Evolutionary conservation across 2,113 vertebrate species (phyloP).

Genomic region (Holacanthus passer): DNA sequence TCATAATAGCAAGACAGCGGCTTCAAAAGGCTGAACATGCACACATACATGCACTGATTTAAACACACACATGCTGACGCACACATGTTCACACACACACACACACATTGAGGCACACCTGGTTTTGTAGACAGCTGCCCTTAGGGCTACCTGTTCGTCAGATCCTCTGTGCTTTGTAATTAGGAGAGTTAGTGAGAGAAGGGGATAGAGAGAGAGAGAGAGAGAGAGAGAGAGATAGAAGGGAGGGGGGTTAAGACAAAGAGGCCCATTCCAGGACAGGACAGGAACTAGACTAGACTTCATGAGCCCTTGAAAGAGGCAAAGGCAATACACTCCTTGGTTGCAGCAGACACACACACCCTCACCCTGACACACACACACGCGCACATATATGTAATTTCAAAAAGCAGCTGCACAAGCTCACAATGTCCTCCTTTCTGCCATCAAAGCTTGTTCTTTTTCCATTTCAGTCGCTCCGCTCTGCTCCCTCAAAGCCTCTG

Average conservation of each 20-base stretch:
- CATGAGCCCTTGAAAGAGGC: conserved; percentile 55
- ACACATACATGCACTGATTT: not conserved
- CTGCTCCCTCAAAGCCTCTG: conserved; percentile 36
- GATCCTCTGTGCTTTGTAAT: conserved; percentile 83
- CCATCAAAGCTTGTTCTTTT: conserved; percentile 43
- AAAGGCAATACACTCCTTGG: conserved; percentile 30
- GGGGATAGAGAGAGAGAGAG: conserved; percentile 13
- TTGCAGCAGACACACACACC: not conserved
- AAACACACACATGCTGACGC: conserved; percentile 37
- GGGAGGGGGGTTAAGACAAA: conserved; percentile 62
- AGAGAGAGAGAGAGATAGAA: conserved; percentile 32
- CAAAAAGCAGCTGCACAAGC: conserved; percentile 27
- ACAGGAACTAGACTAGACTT: conserved; percentile 74
- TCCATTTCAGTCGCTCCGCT: conserved; percentile 24
- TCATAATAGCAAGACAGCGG: not conserved
- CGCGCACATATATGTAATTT: conserved; percentile 17
- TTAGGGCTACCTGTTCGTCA: conserved; percentile 80
- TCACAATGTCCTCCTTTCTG: conserved; percentile 24
- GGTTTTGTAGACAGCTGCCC: conserved; percentile 79
- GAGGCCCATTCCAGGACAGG: conserved; percentile 55
- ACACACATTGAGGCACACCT: conserved; percentile 75
- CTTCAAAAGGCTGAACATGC: not conserved
- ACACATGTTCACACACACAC: conserved; percentile 32
- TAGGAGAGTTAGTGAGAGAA: conserved; percentile 72
- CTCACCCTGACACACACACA: not conserved